phyloP scores from a whole-genome alignment of 1,140 invertebrate genomes.

The Druon quercuslanigerum region DNA sequence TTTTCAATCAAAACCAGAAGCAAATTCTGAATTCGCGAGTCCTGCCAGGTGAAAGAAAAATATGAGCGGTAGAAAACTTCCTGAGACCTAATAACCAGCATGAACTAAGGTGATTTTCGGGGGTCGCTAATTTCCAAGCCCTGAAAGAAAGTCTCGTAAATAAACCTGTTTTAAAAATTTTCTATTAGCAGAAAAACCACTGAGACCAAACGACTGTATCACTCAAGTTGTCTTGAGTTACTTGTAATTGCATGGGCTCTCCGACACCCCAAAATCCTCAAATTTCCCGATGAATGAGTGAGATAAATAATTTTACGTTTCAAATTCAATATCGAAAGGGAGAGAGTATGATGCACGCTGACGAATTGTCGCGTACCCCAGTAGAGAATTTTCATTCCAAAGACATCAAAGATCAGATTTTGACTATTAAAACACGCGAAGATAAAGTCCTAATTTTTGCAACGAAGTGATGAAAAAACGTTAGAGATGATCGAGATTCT shows the following conservation, averaged over 20 bases:
- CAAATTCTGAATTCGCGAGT: neutral
- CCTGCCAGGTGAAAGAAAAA: neutral
- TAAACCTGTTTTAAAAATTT: no score
- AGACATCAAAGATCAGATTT: neutral
- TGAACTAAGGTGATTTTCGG: neutral
- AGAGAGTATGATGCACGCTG: no score
- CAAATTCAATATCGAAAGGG: no score
- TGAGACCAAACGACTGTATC: neutral
- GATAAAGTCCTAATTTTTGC: conserved; percentile 37
- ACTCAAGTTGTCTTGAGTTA: neutral
- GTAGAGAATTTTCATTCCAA: conserved; percentile 13
- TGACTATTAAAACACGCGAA: conserved; percentile 30
- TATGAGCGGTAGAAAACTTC: neutral
- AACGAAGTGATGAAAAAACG: conserved; percentile 8
- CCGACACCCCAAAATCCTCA: conserved; percentile 30
- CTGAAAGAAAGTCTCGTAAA: no score
- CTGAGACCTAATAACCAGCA: neutral
- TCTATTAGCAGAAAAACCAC: no score
- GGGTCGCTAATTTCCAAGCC: no score
- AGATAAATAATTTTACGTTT: no score
- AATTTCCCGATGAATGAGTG: no score
- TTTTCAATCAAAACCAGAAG: no score
- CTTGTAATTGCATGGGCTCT: conserved; percentile 33
- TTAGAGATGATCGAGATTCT: conserved; percentile 13
- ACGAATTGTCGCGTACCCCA: no score